Base-by-base conservation (phyloP, 2,888 invertebrate species). In the Eupithecia pulchellata region DNA sequence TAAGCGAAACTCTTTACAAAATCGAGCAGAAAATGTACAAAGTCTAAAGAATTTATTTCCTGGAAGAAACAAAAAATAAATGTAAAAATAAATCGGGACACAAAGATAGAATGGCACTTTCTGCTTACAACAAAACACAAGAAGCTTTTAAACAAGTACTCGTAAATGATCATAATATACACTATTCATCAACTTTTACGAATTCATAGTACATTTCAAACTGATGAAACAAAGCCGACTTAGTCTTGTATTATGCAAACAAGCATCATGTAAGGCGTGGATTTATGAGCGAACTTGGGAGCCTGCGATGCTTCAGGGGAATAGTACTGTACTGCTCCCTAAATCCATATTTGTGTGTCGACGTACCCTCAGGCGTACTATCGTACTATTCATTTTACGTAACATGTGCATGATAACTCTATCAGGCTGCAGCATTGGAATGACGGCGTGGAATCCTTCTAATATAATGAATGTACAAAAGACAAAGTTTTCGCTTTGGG, bases 171-270 rank as follows among this genome's bases (percentile, higher is more conserved):
- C n/a, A n/a, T n/a, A n/a, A n/a, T n/a, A n/a, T 32, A 32, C 20
- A 32, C 57, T 57, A 57, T 29, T 17, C 29, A 66, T 29, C 39
- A 57, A 66, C 62, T 39, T 66, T 52, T 72, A 64, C 69, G 61
- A 63, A 60, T 64, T 36, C 66, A 63, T 36, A 61, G 55, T 55
- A 66, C 66, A 72, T 69, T 72, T 91, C 92, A 91, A 92, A 91
- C 90, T 90, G 83, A 77, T 80, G 82, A 84, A 91, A 92, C 92
- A 92, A 92, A 91, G 91, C 86, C 83, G 84, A 81, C 90, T 91
- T 89, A 91, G 92, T 92, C 91, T 91, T 93, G 91, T 93, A 93
- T 93, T 93, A 93, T 93, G 93, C 93, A 93, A 93, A 93, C 92
- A 90, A 89, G 92, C 91, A 93, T 93, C 91, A 92, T 91, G 92